These are phyloP conservation scores for Colossoma macropomum DNA, from an alignment of 2,113 vertebrate species.

Conservation along the genomic window DNA sequence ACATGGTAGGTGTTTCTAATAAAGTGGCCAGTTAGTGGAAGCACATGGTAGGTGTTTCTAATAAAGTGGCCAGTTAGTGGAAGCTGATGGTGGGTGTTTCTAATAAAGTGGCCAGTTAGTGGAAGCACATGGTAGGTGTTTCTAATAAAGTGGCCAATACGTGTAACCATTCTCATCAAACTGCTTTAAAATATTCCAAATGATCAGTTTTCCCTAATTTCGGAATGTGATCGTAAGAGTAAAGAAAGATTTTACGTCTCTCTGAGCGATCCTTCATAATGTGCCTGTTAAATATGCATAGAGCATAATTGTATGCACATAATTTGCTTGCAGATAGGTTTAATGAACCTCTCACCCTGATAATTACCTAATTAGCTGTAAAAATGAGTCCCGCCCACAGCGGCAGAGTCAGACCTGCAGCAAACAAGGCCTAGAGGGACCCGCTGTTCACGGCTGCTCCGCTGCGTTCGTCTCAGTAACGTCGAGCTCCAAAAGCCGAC, in stretches of 20 bases:
- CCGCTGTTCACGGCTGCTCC: background rate
- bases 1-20: too few relatives aligned
- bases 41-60: too few relatives aligned
- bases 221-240: background rate
- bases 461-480: background rate
- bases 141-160: too few relatives aligned
- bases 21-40: too few relatives aligned
- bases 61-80: too few relatives aligned
- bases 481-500: too few relatives aligned
- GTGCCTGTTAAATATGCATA: constrained; percentile 15
- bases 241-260: background rate
- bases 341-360: constrained; percentile 38
- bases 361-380: constrained; percentile 41
- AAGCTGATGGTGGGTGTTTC: too few relatives aligned
- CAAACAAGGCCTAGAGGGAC: background rate
- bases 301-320: constrained; percentile 10
- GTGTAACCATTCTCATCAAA: too few relatives aligned
- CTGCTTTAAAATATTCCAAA: too few relatives aligned
- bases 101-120: too few relatives aligned
- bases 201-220: too few relatives aligned
- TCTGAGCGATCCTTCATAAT: background rate
- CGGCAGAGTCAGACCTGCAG: background rate
- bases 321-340: constrained; percentile 29
- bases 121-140: too few relatives aligned
- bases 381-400: background rate